A percentile compares a stretch with the other conserved stretches of the same genome.
These are phyloP conservation scores for Hetaerina americana DNA, from an alignment of 1,140 invertebrate genomes.

Conservation along the genomic window DNA sequence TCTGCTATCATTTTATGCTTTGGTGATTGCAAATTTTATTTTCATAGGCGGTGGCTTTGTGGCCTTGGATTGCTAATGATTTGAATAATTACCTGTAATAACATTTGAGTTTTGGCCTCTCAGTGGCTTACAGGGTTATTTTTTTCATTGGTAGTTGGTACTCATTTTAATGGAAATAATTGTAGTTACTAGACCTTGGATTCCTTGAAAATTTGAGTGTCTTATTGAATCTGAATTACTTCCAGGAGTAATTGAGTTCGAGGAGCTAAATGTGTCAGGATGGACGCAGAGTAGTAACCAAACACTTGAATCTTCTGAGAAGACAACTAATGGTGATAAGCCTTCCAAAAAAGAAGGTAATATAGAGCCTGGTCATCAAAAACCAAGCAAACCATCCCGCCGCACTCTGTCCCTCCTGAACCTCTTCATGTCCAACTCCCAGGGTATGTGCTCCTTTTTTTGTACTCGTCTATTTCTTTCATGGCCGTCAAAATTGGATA, in stretches of 20 bases:
- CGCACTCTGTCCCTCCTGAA: constrained; percentile 86
- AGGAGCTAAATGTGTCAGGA: constrained; percentile 34
- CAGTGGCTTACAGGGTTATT: too few relatives aligned
- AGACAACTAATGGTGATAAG: constrained; percentile 29
- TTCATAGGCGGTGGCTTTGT: too few relatives aligned
- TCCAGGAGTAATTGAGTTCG: constrained; percentile 38
- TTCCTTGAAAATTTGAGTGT: too few relatives aligned
- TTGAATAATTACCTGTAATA: too few relatives aligned
- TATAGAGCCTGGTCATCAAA: constrained; percentile 20
- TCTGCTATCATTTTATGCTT: too few relatives aligned
- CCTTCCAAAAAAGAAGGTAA: constrained; percentile 35
- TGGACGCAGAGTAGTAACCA: constrained; percentile 18
- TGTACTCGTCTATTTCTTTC: not conserved
- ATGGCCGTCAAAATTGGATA: not conserved
- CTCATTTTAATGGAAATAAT: too few relatives aligned
- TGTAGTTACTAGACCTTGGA: too few relatives aligned
- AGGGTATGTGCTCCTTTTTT: constrained; percentile 49
- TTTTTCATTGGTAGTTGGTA: too few relatives aligned
- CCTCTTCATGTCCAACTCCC: constrained; percentile 87
- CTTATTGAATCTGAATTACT: too few relatives aligned
- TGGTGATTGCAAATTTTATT: too few relatives aligned
- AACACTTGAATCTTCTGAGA: constrained; percentile 16
- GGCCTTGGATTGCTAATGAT: too few relatives aligned
- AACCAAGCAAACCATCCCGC: constrained; percentile 59
- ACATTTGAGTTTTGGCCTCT: too few relatives aligned